Base-by-base conservation (phyloP, 2,888 invertebrate genomes). In the Epinotia brunnichana region DNA sequence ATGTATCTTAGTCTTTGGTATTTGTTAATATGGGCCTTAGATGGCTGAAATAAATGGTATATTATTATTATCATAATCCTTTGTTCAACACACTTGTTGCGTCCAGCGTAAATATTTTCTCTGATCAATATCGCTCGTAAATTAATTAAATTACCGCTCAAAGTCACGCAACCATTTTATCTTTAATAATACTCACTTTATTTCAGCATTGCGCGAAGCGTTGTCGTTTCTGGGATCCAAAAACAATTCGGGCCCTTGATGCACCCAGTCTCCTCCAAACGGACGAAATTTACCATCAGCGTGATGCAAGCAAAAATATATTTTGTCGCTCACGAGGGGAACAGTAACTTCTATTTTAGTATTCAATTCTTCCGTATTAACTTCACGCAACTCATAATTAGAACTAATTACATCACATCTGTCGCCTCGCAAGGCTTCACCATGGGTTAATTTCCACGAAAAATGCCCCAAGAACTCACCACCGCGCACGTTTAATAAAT, bases 181-280 rank as follows among this genome's bases (percentile, higher is more conserved):
- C 2, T 21, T 10, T 13, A 51, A 68, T 29, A 10, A 7, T 7
- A 73, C 73, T 73, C 60, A 74, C 75, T 11, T 21, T 56, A 60
- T 48, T 3, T 67, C 69, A 13, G 66, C 69, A 60, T 69, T 56
- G 24, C 56, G 74, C 35, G 74, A 62, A 24, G 71, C 63, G 17
- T 68, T 76, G 77, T 85, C 85, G 54, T 77, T 80, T 76, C 77
- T 80, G 3, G 87, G 87, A 51, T 91, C 87, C 77, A 94, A 81
- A 81, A 81, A 90, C 80, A 94, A 77, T 57, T 89, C 82, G 48
- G 80, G 80, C 51, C 94, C 94, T 82, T 94, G 94, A 81, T 94
- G 94, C 75, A 90, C 83, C 94, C 94, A 94, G 73, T 82, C 83
- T 9, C 88, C 88, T 69, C 83, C 83, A 57, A 88, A 86, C 3